phyloP scores from a whole-genome alignment of 2,113 vertebrate species.

The Felis catus region F.catus_Fca126_mat1.0 CM031421.1:5811001-5811500 shows the following conservation, averaged over 20 bases:
- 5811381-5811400: neutral
- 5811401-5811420: neutral
- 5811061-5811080: neutral
- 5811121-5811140: neutral
- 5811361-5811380: neutral
- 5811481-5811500: neutral
- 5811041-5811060: slow-evolving; percentile 9
- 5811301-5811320: neutral
- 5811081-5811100: slow-evolving; percentile 14
- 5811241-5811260: neutral
- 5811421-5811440: neutral
- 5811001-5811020: neutral
- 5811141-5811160: neutral
- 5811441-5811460: neutral
- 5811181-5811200: neutral
- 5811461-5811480: neutral
- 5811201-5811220: neutral
- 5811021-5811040: slow-evolving; percentile 11
- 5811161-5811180: neutral
- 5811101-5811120: neutral
- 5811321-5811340: neutral
- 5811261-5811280: neutral
- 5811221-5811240: neutral
- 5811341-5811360: neutral
- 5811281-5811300: neutral